Evolutionary conservation across 2,888 invertebrate genomes (phyloP), one percentile per base, ranked within the genome.

Genomic region (Psylliodes chrysocephalus): DNA sequence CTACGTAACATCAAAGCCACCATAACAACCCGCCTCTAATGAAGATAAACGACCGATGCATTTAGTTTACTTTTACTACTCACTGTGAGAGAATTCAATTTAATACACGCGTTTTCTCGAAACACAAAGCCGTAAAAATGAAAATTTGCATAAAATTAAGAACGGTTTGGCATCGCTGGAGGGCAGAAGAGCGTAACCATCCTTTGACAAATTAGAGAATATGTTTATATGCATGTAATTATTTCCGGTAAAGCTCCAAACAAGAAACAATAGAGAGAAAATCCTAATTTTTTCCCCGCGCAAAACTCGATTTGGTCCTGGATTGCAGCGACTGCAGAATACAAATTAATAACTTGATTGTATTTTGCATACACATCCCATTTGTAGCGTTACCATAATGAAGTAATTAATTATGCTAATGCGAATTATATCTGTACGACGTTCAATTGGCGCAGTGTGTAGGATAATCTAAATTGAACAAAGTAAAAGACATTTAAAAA

Each of bases 71-170:
- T 22, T 22, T 22, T 22, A 22, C 6, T 22, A 22, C 6, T 22
- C 22, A 4, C 22, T 22, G 6, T 22, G 22, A 22, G 6, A 22
- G 6, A 22, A 22, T n/a, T n/a, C n/a, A n/a, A n/a, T n/a, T n/a
- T n/a, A n/a, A n/a, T n/a, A n/a, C n/a, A n/a, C n/a, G n/a, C n/a
- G n/a, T n/a, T n/a, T n/a, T n/a, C n/a, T n/a, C n/a, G n/a, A n/a
- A n/a, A n/a, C n/a, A n/a, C n/a, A n/a, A n/a, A n/a, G n/a, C n/a
- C n/a, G n/a, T n/a, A n/a, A n/a, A 12, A 35, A 10, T 12, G 35
- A 35, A 59, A 59, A 59, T 59, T 59, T 38, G 49, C 57, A 59
- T 49, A 49, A 59, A 59, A 59, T 59, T 59, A 59, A 59, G 49
- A 59, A 15, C 1, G 10, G 42, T n/a, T n/a, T n/a, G 54, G 42